phyloP scores from a whole-genome alignment of 2,888 invertebrate genomes.

The Carabus problematicus region DNA sequence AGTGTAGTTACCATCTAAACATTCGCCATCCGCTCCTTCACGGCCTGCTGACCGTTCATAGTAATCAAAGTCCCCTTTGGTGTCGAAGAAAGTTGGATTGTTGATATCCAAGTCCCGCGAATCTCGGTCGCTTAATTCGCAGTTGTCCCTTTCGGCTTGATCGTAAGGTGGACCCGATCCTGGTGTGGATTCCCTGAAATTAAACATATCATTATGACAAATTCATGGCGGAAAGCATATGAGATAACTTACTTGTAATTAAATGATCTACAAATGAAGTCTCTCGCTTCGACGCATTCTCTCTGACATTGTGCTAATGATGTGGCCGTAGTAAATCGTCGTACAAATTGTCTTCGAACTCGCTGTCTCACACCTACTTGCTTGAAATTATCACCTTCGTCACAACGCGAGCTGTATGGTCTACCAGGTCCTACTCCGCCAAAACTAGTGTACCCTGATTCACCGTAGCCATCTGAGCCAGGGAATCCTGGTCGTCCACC shows the following conservation, averaged over 20 bases:
- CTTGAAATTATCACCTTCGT: conserved; percentile 82
- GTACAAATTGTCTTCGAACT: conserved; percentile 79
- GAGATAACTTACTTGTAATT: conserved; percentile 72
- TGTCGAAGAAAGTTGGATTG: conserved; percentile 86
- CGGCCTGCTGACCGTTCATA: conserved; percentile 81
- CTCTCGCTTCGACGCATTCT: conserved; percentile 82
- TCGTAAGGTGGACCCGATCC: conserved; percentile 58
- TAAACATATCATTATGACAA: no score
- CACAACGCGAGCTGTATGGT: conserved; percentile 71
- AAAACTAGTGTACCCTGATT: conserved; percentile 46
- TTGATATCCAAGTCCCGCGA: conserved; percentile 83
- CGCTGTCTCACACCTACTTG: conserved; percentile 81
- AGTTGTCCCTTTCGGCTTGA: conserved; percentile 78
- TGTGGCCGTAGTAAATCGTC: conserved; percentile 75
- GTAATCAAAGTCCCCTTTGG: conserved; percentile 82
- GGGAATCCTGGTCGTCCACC: conserved; percentile 35
- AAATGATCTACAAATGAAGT: conserved; percentile 86
- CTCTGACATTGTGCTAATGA: conserved; percentile 82
- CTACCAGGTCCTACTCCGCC: conserved; percentile 55
- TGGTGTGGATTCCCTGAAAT: conserved; percentile 13
- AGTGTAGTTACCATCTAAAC: conserved; percentile 77
- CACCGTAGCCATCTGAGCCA: conserved; percentile 53
- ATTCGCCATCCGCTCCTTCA: conserved; percentile 74
- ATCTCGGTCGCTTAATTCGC: conserved; percentile 88
- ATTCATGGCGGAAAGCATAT: background rate